Percentiles rank a stretch among this genome's conserved stretches.
phyloP scores from a whole-genome alignment of 1,140 invertebrate genomes.

The Glomeris maerens region DNA sequence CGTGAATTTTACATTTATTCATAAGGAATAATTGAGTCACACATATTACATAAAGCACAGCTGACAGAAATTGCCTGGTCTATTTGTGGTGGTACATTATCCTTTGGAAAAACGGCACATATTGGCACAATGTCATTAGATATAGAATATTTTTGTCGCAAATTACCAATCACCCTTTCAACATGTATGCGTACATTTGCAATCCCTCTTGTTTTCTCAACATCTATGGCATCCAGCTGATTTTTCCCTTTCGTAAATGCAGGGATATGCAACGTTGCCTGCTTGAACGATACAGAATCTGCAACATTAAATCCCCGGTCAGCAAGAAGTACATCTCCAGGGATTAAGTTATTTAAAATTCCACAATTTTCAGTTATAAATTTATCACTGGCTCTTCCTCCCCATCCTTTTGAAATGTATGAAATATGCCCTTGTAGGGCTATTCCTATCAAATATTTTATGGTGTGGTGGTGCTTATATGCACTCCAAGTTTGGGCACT shows the following conservation, averaged over 20 bases:
- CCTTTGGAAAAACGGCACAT: not conserved
- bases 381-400: constrained; percentile 21
- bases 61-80: not conserved
- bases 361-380: constrained; percentile 22
- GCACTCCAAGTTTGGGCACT: constrained; percentile 13
- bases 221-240: constrained; percentile 15
- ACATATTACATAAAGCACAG: constrained; percentile 6
- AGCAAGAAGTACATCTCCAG: constrained; percentile 19
- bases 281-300: constrained; percentile 9
- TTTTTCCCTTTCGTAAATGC: constrained; percentile 16
- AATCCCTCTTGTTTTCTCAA: constrained; percentile 19
- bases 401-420: constrained; percentile 23
- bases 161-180: constrained; percentile 20
- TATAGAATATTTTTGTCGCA: constrained; percentile 13
- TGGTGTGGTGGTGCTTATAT: constrained; percentile 18
- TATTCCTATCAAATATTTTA: constrained; percentile 23
- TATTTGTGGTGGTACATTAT: not conserved
- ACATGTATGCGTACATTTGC: constrained; percentile 22
- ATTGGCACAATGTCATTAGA: not conserved
- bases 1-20: constrained; percentile 1
- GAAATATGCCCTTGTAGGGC: constrained; percentile 23
- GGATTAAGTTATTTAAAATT: constrained; percentile 18
- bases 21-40: constrained; percentile 1
- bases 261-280: constrained; percentile 17
- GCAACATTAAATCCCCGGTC: constrained; percentile 21